Percentiles rank a stretch among this genome's conserved stretches.
Conservation (phyloP, 2,888 invertebrate genomes). For the Tuberolachnus salignus region DNA sequence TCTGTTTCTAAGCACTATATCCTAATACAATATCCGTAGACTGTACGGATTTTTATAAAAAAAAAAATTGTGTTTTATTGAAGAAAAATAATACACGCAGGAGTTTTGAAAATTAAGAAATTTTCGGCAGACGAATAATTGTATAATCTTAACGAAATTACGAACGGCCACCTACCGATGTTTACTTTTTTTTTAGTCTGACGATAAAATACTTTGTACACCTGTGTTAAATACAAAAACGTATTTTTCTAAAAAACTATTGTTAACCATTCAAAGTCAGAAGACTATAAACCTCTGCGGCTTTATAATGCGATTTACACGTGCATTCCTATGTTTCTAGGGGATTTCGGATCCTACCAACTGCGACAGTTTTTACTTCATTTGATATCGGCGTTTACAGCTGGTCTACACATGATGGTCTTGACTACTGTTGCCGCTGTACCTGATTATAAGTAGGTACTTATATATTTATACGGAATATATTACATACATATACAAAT, state of each 20-base stretch:
- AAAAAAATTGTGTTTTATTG: no score
- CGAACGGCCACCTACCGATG: no score
- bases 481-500: neutral
- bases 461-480: neutral
- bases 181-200: no score
- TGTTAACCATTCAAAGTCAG: neutral
- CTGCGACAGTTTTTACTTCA: conserved; percentile 78
- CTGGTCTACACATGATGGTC: conserved; percentile 82
- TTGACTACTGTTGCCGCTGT: conserved; percentile 81
- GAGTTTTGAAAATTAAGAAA: no score
- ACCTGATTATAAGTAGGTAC: conserved; percentile 71
- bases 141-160: no score
- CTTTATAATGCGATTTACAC: neutral
- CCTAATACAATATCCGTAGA: no score
- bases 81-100: no score
- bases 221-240: neutral
- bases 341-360: conserved; percentile 84
- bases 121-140: no score
- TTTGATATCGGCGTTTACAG: conserved; percentile 77
- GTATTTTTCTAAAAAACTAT: neutral
- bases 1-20: no score
- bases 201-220: no score
- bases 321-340: conserved; percentile 64
- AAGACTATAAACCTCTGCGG: neutral
- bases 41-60: no score